Conservation (phyloP, 2,888 invertebrate species). For the Acronicta alni region DNA sequence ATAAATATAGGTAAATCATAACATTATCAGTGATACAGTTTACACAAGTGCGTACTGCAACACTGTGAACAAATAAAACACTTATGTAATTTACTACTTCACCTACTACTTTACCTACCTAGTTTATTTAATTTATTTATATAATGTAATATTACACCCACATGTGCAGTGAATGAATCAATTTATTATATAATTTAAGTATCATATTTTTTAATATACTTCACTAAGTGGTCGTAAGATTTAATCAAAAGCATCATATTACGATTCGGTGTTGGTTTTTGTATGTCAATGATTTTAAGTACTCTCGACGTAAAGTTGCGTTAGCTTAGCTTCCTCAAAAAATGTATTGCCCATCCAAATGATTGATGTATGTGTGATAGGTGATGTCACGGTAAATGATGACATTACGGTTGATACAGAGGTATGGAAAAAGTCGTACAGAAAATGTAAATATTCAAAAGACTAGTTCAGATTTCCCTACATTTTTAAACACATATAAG, state of each 20-base stretch:
- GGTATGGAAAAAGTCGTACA: no score
- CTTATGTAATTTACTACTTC: no score
- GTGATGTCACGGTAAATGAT: no score
- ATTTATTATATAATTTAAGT: constrained; percentile 27
- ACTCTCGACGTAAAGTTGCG: constrained; percentile 13
- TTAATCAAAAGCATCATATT: constrained; percentile 21
- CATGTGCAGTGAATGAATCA: constrained; percentile 27
- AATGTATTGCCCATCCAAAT: no score
- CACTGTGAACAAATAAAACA: constrained; percentile 13
- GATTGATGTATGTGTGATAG: no score
- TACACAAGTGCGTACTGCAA: constrained; percentile 9
- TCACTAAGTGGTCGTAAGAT: constrained; percentile 23
- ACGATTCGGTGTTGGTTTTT: not conserved
- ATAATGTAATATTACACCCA: constrained; percentile 30
- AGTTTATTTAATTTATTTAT: constrained; percentile 45
- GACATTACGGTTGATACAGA: no score
- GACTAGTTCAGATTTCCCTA: no score
- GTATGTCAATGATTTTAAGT: constrained; percentile 7
- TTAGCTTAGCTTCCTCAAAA: not conserved
- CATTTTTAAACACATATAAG: no score
- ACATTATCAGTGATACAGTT: not conserved
- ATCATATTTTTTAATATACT: constrained; percentile 8
- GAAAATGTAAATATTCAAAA: no score
- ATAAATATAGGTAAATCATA: constrained; percentile 17
- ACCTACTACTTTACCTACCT: constrained; percentile 11